A percentile compares a stretch with the other conserved stretches of the same genome.
Evolutionary conservation across 2,888 invertebrate species (phyloP).

Genomic region (Sinhomidia bicolor): DNA sequence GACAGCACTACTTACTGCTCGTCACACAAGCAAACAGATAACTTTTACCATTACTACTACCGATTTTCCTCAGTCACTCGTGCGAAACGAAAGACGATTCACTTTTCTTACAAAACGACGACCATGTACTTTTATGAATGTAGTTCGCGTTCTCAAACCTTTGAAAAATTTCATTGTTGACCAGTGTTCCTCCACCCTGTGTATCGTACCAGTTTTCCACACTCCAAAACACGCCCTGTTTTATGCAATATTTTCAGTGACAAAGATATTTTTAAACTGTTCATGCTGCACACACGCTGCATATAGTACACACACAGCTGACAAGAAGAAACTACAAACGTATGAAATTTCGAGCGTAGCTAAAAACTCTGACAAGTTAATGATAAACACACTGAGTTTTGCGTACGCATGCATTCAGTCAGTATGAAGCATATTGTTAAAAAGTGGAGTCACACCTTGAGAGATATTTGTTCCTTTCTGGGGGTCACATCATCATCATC

Average conservation of each 20-base stretch:
- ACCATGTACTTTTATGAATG: slow-evolving; percentile 6
- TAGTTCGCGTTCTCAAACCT: slow-evolving; percentile 21
- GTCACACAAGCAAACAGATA: not conserved
- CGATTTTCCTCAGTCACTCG: slow-evolving; percentile 63
- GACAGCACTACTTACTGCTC: slow-evolving; percentile 21
- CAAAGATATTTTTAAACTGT: slow-evolving; percentile 10
- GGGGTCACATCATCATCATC: slow-evolving; percentile 4
- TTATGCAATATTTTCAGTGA: slow-evolving; percentile 55
- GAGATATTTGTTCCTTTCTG: slow-evolving; percentile 38
- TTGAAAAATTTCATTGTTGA: slow-evolving; percentile 52
- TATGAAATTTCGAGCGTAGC: not conserved
- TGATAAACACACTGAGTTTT: too few species aligned
- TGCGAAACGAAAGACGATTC: slow-evolving; percentile 61
- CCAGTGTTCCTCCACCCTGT: slow-evolving; percentile 62
- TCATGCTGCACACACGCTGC: slow-evolving; percentile 13
- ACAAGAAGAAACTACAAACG: not conserved
- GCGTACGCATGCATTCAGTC: not conserved
- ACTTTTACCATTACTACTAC: not conserved
- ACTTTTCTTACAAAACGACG: too few species aligned
- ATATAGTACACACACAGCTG: not conserved
- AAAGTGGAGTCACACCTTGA: not conserved
- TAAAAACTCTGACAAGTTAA: not conserved
- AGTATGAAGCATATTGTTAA: not conserved
- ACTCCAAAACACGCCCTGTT: slow-evolving; percentile 62
- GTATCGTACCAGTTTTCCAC: slow-evolving; percentile 7